Conservation (phyloP, 2,888 invertebrate species). For the Epsilonema sp. region DNA sequence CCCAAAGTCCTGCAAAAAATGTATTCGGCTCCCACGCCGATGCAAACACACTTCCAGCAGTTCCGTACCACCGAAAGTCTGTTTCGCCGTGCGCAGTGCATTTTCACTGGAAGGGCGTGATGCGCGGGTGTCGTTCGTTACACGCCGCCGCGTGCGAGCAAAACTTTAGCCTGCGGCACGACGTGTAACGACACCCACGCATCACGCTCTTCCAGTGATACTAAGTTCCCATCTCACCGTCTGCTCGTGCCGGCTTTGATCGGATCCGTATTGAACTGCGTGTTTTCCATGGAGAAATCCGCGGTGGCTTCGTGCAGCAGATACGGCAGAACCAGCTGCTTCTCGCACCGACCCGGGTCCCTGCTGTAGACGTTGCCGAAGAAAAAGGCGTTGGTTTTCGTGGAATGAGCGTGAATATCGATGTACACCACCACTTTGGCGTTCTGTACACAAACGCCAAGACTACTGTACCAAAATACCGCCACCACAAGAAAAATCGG, state of each 20-base stretch:
- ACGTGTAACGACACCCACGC: no score
- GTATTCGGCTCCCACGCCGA: background rate
- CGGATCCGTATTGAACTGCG: constrained; percentile 76
- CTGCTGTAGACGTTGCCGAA: constrained; percentile 52
- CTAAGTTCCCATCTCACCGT: constrained; percentile 38
- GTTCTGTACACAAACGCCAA: no score
- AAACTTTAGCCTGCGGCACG: no score
- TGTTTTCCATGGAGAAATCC: constrained; percentile 62
- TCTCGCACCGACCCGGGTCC: constrained; percentile 45
- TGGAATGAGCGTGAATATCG: constrained; percentile 81
- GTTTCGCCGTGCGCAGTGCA: no score
- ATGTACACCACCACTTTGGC: constrained; percentile 72
- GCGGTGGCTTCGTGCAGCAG: constrained; percentile 64
- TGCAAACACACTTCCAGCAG: background rate
- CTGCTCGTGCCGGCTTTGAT: constrained; percentile 67
- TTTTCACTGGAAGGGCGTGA: no score
- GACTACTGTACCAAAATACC: no score
- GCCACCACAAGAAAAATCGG: no score
- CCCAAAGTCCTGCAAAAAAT: constrained; percentile 6
- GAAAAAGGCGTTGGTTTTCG: constrained; percentile 74
- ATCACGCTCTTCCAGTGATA: background rate
- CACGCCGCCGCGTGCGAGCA: no score
- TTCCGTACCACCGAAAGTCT: no score
- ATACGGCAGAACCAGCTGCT: constrained; percentile 84
- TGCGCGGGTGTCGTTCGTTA: no score